Evolutionary conservation across 2,888 invertebrate species (phyloP).

Genomic region (Yponomeuta plumbellus): DNA sequence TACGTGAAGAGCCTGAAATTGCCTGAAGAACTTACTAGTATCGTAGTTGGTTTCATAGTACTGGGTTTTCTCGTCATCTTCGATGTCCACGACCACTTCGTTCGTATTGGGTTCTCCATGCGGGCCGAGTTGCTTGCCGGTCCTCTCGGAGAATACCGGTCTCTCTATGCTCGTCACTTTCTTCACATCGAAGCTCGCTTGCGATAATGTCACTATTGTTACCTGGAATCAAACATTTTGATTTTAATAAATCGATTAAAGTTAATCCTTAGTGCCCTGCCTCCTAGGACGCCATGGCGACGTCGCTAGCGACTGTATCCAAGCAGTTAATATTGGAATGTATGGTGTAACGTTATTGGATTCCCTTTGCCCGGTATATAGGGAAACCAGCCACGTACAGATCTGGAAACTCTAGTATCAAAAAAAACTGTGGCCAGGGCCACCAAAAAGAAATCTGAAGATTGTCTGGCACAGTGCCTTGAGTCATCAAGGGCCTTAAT

Average conservation of each 20-base stretch:
- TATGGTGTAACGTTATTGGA: no score
- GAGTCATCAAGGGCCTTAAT: no score
- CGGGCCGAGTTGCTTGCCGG: constrained; percentile 38
- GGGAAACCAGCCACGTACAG: no score
- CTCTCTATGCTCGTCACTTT: constrained; percentile 29
- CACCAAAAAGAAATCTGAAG: no score
- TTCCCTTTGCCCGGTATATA: no score
- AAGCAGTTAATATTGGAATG: no score
- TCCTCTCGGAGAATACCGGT: constrained; percentile 26
- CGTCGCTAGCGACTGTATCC: no score
- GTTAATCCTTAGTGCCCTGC: neutral
- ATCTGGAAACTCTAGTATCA: no score
- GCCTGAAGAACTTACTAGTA: constrained; percentile 77
- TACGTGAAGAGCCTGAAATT: neutral
- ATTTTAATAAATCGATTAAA: neutral
- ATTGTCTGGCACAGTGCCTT: no score
- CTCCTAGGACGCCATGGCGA: no score
- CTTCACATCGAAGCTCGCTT: constrained; percentile 29
- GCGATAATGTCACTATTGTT: constrained; percentile 44
- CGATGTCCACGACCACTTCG: constrained; percentile 83
- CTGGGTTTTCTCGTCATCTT: constrained; percentile 83
- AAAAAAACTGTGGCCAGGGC: no score
- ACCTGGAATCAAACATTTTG: constrained; percentile 44
- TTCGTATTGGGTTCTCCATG: constrained; percentile 46
- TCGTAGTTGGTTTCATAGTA: constrained; percentile 86